Evolutionary conservation across 2,888 invertebrate species (phyloP), one percentile per base, ranked within the genome.

Genomic region (Siphonodentalium dalli): DNA sequence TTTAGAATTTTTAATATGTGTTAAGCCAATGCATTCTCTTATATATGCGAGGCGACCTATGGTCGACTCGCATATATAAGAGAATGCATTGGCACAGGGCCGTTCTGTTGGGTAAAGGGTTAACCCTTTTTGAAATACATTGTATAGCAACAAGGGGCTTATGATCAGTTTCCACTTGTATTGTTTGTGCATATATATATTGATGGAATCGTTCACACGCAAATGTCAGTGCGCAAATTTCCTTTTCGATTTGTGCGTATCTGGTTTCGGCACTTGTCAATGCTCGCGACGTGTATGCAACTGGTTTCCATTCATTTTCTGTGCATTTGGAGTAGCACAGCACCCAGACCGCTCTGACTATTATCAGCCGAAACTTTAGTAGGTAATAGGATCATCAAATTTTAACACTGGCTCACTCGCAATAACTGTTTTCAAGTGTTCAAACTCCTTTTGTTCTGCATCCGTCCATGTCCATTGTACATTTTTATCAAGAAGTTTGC

Each of bases 141-240:
- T n/a, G n/a, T n/a, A n/a, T n/a, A n/a, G n/a, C n/a, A n/a, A n/a
- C n/a, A n/a, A n/a, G n/a, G n/a, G n/a, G n/a, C n/a, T n/a, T n/a
- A n/a, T n/a, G n/a, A n/a, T n/a, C n/a, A n/a, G n/a, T n/a, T n/a
- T n/a, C n/a, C n/a, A n/a, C n/a, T n/a, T n/a, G n/a, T n/a, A n/a
- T n/a, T n/a, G n/a, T n/a, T n/a, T n/a, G n/a, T n/a, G n/a, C n/a
- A n/a, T n/a, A n/a, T n/a, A n/a, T n/a, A n/a, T n/a, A n/a, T n/a
- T n/a, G n/a, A n/a, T n/a, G 38, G 20, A 46, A 46, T 11, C 37
- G 23, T 35, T 46, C 37, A 33, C 46, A 37, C 11, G 46, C 46
- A 18, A 35, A 46, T n/a, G 37, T 46, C 11, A 46, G 18, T 13
- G 26, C 46, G 6, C 24, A 15, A 8, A 37, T 20, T 37, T 46